Evolutionary conservation across 2,888 invertebrate species (phyloP).

Genomic region (Clistopyga incitator): DNA sequence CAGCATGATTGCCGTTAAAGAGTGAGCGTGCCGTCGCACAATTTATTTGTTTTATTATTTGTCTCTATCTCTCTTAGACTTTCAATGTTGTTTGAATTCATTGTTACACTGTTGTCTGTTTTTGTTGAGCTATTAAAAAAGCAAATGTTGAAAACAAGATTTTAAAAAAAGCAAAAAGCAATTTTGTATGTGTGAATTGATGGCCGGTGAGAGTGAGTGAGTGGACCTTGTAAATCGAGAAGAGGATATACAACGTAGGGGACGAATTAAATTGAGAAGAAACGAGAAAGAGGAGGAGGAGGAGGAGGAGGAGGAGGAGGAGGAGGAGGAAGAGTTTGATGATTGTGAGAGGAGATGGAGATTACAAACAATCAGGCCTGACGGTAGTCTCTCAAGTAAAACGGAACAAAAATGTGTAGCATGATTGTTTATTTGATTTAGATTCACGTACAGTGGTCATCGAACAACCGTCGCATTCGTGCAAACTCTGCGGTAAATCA

Average conservation of each 20-base stretch:
- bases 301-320: too few species aligned
- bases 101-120: conserved; percentile 53
- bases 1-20: conserved; percentile 69
- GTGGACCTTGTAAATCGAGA: conserved; percentile 36
- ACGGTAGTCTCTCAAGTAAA: conserved; percentile 32
- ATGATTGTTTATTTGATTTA: conserved; percentile 81
- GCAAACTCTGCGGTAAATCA: conserved; percentile 84
- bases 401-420: conserved; percentile 54
- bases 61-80: conserved; percentile 55
- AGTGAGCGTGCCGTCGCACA: conserved; percentile 63
- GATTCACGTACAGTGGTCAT: conserved; percentile 84
- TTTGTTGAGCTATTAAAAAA: conserved; percentile 43
- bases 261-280: conserved; percentile 2
- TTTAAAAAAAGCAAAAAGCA: neutral
- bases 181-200: conserved; percentile 33
- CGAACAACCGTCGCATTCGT: conserved; percentile 84
- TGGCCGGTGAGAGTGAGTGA: conserved; percentile 49
- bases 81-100: conserved; percentile 65
- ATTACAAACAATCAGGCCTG: conserved; percentile 4
- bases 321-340: neutral
- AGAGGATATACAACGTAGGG: neutral
- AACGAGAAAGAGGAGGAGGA: neutral
- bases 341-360: neutral
- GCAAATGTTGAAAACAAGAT: too few species aligned
- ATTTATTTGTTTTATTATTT: conserved; percentile 40